Evolutionary conservation across 2,113 vertebrate genomes (phyloP), one percentile per base, ranked within the genome.

Genomic region (Vicugna pacos): DNA sequence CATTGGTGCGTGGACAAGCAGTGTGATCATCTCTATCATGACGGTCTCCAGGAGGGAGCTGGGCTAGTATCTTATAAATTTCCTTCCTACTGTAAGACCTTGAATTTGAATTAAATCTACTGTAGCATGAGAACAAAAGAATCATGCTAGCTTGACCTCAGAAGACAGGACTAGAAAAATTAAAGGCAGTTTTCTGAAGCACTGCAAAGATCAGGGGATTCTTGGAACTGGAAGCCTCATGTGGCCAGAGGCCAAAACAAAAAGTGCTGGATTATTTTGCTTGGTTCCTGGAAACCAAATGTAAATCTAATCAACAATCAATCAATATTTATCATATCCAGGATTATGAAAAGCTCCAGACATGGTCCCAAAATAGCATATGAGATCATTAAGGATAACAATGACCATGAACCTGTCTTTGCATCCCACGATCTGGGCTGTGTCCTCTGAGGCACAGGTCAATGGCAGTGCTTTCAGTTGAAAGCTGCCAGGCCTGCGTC

Each of bases 201-300:
- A 2, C 82, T 42, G 26, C 65, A 89, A 86, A 80, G 58, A 32
- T 60, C 73, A 88, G 50, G 19, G 19, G 26, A 54, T 89, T 85
- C 38, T 52, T 76, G n/a, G 11, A 62, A 10, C 72, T 24, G 52
- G 26, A 52, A 64, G 65, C 32, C 20, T 15, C 69, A 28, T 22
- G 10, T 50, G 50, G 75, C 16, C 32, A 70, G 32, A 38, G 26
- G 35, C 82, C 81, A 91, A 76, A 91, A n/a, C 58, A 46, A 0
- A 56, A 48, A 72, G 24, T 4, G n/a, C 64, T 84, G 32, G 16
- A 48, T 75, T 82, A 81, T 82, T 96, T 72, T 42, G 20, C 35
- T 46, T 42, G 54, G 50, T 77, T 91, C 65, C 52, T 52, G n/a
- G 22, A 93, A 91, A 88, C 70, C 67, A 91, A 93, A 82, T 42